Conservation (phyloP, 1,140 invertebrate species). For the Trigoniulus corallinus region DNA sequence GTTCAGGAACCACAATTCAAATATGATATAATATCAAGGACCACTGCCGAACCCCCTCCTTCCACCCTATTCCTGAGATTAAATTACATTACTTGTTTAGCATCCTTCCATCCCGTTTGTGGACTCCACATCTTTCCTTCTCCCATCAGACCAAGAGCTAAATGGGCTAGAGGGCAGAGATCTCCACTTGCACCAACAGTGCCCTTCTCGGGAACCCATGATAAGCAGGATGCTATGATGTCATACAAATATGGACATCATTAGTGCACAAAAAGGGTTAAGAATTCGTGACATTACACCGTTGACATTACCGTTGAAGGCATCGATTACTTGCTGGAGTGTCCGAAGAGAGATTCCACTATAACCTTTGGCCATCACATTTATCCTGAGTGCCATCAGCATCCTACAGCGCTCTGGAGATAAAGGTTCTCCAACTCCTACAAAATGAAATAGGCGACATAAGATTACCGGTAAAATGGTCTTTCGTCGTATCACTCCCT, state of each 20-base stretch:
- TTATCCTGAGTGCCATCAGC: constrained; percentile 51
- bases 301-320: constrained; percentile 51
- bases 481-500: too few species aligned
- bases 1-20: too few species aligned
- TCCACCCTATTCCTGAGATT: background rate
- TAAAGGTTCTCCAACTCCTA: constrained; percentile 46
- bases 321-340: constrained; percentile 43
- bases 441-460: background rate
- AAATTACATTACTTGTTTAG: constrained; percentile 34
- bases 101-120: constrained; percentile 49
- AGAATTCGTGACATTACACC: background rate
- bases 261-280: background rate
- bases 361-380: constrained; percentile 53
- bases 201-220: constrained; percentile 55
- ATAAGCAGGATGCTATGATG: constrained; percentile 41
- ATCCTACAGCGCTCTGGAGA: constrained; percentile 43
- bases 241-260: constrained; percentile 11
- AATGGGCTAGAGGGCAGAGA: constrained; percentile 48
- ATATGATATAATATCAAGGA: background rate
- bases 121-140: constrained; percentile 63
- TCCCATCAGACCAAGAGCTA: constrained; percentile 51
- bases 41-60: background rate
- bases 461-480: too few species aligned
- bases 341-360: constrained; percentile 47
- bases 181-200: constrained; percentile 57